Evolutionary conservation across 2,888 invertebrate genomes (phyloP).

Genomic region (Luffia ferchaultella): DNA sequence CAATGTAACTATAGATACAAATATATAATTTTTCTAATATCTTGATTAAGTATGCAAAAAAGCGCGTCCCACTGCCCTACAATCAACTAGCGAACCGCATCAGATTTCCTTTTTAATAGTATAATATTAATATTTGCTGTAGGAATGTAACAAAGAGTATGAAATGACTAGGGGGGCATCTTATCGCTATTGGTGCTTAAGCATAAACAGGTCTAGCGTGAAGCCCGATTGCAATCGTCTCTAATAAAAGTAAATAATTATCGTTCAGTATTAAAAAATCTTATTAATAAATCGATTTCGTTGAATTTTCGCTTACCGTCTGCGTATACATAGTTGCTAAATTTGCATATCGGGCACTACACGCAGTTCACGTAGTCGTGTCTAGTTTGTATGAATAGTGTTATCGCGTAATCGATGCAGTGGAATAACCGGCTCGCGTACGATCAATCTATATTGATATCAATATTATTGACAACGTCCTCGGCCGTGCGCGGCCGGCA

Average conservation of each 20-base stretch:
- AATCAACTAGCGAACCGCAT: not conserved
- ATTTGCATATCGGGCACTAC: too few relatives aligned
- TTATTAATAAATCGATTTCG: too few relatives aligned
- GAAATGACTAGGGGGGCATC: not conserved
- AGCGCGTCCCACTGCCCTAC: not conserved
- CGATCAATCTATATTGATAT: too few relatives aligned
- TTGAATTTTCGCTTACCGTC: too few relatives aligned
- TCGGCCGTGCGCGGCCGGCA: not conserved
- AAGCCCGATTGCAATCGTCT: not conserved
- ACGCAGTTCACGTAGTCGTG: too few relatives aligned
- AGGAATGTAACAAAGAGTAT: not conserved
- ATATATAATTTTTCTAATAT: not conserved
- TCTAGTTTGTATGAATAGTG: too few relatives aligned
- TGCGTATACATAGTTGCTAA: too few relatives aligned
- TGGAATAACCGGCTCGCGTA: too few relatives aligned
- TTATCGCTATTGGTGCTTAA: not conserved
- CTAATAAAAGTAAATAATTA: not conserved
- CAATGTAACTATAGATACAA: too few relatives aligned
- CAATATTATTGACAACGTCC: too few relatives aligned
- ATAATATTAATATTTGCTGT: not conserved
- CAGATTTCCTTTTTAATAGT: not conserved
- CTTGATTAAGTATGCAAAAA: not conserved
- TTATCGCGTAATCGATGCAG: too few relatives aligned
- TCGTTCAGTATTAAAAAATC: too few relatives aligned
- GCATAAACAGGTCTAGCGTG: not conserved